Conservation (phyloP, 2,797 vertebrate species). For the Betta splendens region DNA sequence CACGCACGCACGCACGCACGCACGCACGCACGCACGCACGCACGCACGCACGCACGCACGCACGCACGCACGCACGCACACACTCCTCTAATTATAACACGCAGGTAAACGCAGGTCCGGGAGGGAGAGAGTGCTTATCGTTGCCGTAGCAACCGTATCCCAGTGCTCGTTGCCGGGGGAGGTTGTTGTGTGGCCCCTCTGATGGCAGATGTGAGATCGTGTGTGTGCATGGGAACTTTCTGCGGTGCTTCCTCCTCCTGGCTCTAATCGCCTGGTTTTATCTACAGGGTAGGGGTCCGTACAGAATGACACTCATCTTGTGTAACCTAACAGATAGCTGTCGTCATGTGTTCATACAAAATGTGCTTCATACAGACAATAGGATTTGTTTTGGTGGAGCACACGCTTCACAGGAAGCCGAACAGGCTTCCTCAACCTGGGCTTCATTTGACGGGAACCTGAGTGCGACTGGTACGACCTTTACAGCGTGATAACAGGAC, state of each 20-base stretch:
- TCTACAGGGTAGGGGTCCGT: no score
- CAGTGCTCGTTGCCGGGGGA: slow-evolving; percentile 69
- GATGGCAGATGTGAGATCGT: slow-evolving; percentile 36
- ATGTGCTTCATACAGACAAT: no score
- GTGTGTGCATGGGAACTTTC: slow-evolving; percentile 15
- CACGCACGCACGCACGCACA: slow-evolving; percentile 37
- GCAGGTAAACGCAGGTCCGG: slow-evolving; percentile 64
- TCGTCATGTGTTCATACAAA: no score
- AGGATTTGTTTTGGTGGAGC: no score
- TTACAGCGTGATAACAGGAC: no score
- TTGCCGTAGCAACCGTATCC: slow-evolving; percentile 78
- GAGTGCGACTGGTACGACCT: no score
- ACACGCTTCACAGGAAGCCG: background rate
- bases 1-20: slow-evolving; percentile 30
- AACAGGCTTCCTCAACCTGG: no score
- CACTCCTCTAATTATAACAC: slow-evolving; percentile 61
- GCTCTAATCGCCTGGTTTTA: no score
- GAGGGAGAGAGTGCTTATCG: slow-evolving; percentile 70
- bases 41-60: slow-evolving; percentile 29
- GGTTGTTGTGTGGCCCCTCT: slow-evolving; percentile 66
- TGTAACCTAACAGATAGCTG: no score
- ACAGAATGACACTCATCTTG: no score
- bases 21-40: slow-evolving; percentile 27
- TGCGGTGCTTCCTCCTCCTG: background rate
- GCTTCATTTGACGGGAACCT: no score